These are phyloP conservation scores for Bubo blakistoni DNA, from an alignment of 2,113 vertebrate genomes.

Conservation along the genomic window DNA sequence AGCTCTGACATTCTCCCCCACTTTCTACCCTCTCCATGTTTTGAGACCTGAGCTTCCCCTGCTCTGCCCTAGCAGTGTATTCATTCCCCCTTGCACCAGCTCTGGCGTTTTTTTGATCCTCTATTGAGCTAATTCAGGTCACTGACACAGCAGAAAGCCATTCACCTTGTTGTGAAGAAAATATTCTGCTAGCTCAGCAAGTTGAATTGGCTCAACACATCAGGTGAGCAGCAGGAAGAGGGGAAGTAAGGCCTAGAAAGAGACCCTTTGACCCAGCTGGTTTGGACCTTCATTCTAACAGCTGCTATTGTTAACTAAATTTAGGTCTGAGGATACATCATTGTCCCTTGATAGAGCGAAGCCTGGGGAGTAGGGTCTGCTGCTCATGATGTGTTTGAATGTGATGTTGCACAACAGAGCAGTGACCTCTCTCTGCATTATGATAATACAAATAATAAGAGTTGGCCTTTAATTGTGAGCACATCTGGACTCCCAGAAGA, in stretches of 20 bases:
- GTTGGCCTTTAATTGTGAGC: not conserved
- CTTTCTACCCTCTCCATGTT: not conserved
- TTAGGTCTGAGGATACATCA: constrained; percentile 3
- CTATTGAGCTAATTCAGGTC: not conserved
- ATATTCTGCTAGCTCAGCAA: not conserved
- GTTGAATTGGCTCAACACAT: not conserved
- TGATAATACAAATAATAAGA: not conserved
- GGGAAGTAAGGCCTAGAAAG: not conserved
- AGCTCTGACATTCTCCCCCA: not conserved
- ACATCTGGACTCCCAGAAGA: constrained; percentile 37
- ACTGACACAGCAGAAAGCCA: not conserved
- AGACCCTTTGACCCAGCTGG: not conserved
- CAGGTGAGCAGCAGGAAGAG: constrained; percentile 14
- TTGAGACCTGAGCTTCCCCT: not conserved
- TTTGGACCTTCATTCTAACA: not conserved
- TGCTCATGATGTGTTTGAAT: not conserved
- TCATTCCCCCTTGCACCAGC: not conserved
- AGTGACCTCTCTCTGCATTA: not conserved
- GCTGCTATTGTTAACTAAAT: constrained; percentile 51
- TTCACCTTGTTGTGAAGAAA: not conserved
- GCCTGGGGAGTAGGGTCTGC: not conserved
- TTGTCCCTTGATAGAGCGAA: not conserved
- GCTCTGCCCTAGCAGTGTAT: not conserved
- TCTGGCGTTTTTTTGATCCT: not conserved
- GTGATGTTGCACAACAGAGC: not conserved